These are phyloP conservation scores for Sus scrofa DNA, from an alignment of 2,113 vertebrate genomes.

Conservation along the genomic window DNA sequence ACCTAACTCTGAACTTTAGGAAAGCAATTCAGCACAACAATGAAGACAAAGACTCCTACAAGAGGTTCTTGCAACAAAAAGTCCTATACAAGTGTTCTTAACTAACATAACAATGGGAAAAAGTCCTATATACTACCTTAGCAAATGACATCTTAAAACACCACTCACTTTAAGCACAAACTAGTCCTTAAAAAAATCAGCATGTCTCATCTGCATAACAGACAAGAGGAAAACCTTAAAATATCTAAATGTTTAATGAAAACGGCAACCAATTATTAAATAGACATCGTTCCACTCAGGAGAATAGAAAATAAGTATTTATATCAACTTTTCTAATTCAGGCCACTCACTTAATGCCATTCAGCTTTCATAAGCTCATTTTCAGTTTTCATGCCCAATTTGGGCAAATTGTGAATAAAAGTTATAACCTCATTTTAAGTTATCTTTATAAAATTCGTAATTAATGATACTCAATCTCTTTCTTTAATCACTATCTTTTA, in stretches of 20 bases:
- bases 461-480: slow-evolving; percentile 21
- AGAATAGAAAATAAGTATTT: not conserved
- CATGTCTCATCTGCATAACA: not conserved
- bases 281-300: not conserved
- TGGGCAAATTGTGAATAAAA: slow-evolving; percentile 12
- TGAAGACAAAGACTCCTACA: not conserved
- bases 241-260: slow-evolving; percentile 36
- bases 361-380: not conserved
- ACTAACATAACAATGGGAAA: not conserved
- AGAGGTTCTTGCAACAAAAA: not conserved
- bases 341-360: not conserved
- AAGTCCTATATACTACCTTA: not conserved
- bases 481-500: slow-evolving; percentile 30
- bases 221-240: slow-evolving; percentile 1
- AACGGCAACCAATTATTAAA: not conserved
- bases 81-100: not conserved
- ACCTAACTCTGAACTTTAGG: not conserved
- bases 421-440: slow-evolving; percentile 16
- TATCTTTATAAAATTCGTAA: slow-evolving; percentile 36
- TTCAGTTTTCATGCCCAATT: slow-evolving; percentile 27
- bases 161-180: not conserved
- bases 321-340: slow-evolving; percentile 34
- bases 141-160: not conserved
- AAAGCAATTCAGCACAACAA: not conserved
- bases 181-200: not conserved